phyloP scores from a whole-genome alignment of 92 coral and sea anemone species.

The Zoanthus sociatus region DNA sequence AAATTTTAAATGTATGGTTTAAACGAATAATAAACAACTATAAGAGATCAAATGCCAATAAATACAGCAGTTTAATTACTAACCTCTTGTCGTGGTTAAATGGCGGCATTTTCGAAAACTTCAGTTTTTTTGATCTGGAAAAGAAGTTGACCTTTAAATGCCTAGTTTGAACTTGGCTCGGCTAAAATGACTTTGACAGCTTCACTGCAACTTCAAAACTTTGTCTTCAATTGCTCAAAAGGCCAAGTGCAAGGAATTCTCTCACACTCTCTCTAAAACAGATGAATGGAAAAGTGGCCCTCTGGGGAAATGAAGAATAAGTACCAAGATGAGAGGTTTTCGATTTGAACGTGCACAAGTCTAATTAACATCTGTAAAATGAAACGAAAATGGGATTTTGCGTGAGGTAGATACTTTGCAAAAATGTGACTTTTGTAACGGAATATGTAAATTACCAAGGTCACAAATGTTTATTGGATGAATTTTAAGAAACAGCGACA shows the following conservation, averaged over 20 bases:
- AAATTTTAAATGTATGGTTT: background rate
- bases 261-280: constrained; percentile 24
- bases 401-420: background rate
- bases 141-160: background rate
- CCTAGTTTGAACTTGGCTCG: constrained; percentile 4
- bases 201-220: background rate
- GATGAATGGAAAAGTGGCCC: constrained; percentile 8
- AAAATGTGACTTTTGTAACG: background rate
- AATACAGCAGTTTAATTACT: background rate
- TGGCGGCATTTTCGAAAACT: constrained; percentile 20
- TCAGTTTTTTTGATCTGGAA: background rate
- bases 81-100: constrained; percentile 33
- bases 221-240: background rate
- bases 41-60: background rate
- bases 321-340: background rate
- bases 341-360: background rate
- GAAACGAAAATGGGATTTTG: background rate
- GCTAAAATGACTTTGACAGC: constrained; percentile 13
- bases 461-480: background rate
- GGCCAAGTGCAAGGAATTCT: background rate
- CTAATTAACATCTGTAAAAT: constrained; percentile 27
- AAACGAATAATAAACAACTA: background rate
- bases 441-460: background rate
- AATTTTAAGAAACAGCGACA: too few species aligned
- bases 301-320: constrained; percentile 8